Evolutionary conservation across 2,888 invertebrate species (phyloP), one percentile per base, ranked within the genome.

Genomic region (Melanotus villosus): DNA sequence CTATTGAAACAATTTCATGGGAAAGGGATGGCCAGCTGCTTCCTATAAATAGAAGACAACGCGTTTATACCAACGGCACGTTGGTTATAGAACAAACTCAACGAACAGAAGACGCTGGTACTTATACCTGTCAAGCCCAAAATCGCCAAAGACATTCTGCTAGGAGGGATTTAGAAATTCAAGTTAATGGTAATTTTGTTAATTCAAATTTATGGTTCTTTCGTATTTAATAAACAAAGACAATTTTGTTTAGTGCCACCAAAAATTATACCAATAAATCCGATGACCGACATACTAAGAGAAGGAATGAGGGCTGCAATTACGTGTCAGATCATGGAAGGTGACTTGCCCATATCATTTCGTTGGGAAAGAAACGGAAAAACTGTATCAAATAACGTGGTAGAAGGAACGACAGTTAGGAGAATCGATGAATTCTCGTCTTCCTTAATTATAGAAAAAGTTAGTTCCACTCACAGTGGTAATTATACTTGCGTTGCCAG

Each of bases 401-500:
- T 81, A 16, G 76, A 87, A 41, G 89, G 89, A 74, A 88, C 89
- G 0, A 84, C 87, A 19, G 84, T 86, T 36, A 85, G 89, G 54
- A 87, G 92, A 63, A 87, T 92, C 83, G 95, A 96, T 82, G 95
- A 94, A 81, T 96, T 95, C 84, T 93, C 95, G 52, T 92, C 94
- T 38, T 92, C 93, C 56, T 87, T 96, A 76, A 92, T 95, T 77
- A 95, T 96, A 78, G 95, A 96, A 81, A 91, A 92, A 82, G 93
- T 96, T 72, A 91, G 92, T 64, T 94, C 95, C 26, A 89, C 91
- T 58, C 95, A 96, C 83, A 94, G 92, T 78, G 96, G 97, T 80
- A 96, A 95, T 85, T 95, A 95, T 82, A 95, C 95, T n/a, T 96
- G 96, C 84, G 91, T 94, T 60, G 95, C 95, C n/a, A 91, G 91